Base-by-base conservation (phyloP, 2,113 vertebrate species). In the Zosterops japonicus region DNA sequence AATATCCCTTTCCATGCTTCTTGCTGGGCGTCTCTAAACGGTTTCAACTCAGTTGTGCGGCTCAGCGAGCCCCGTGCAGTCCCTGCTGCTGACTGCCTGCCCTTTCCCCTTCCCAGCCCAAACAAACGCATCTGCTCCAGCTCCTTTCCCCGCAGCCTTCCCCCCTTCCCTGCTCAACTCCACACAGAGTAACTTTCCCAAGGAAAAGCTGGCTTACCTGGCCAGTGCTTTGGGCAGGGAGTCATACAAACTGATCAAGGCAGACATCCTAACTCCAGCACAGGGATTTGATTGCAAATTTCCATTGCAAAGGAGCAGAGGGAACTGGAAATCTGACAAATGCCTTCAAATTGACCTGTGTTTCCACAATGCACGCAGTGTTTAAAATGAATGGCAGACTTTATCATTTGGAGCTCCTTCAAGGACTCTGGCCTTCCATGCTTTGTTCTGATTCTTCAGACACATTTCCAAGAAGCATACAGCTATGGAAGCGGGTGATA, bases 391-490 rank as follows among this genome's bases (percentile, higher is more conserved):
- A 97, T 96, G 96, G 89, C 96, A 97, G 92, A 96, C 88, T 96
- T 97, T 97, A 97, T 97, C 97, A 94, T 95, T 97, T 96, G 96
- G 95, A 97, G 96, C 91, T 94, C 95, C 97, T 97, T 98, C 96
- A 97, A 97, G 96, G 95, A 97, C 94, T 96, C 39, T 4, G 78
- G 93, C 49, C 75, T 96, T 95, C 96, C 90, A 80, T 94, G 87
- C 97, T 98, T 97, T 94, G 96, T 96, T 95, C 95, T 96, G 39
- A 93, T 96, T 96, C 95, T 96, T 96, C 94, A 96, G 96, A 97
- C 96, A 78, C 90, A 94, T 93, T 97, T 97, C 92, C 96, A 97
- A 97, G 96, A 93, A 95, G 93, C 47, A 89, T 89, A 91, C 88
- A 94, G 96, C 97, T 84, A 64, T 60, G 52, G 28, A 93, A 94